Base-by-base conservation (phyloP, 2,113 vertebrate species). In the Aythya baeri region DNA sequence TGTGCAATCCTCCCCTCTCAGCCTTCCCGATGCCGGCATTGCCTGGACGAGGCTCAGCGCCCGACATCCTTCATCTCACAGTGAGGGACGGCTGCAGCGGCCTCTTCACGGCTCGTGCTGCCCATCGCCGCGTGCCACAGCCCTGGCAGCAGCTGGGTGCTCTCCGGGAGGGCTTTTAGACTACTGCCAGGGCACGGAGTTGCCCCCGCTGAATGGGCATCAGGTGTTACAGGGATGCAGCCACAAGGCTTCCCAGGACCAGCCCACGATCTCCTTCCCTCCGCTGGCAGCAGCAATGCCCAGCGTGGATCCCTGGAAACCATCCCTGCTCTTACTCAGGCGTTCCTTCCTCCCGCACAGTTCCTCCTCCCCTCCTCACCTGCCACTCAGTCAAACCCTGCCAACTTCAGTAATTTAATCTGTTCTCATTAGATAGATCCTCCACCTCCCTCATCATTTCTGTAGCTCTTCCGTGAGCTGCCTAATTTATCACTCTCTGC, bases 371-470 rank as follows among this genome's bases (percentile, higher is more conserved):
- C 20, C 31, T 79, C 41, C 57, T 77, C 72, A 54, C 88, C 50
- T 80, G 86, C 88, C 92, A 78, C 70, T 91, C 92, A 92, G 94
- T 81, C 77, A 75, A 84, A 83, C 80, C 63, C 92, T 94, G 90
- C 85, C 63, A 49, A 89, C 95, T 91, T 81, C 86, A 81, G 77
- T 96, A 91, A 92, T 94, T 89, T 94, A 96, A 93, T 95, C 88
- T 86, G 83, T 76, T 62, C 92, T 96, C 79, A 93, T 96, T 96
- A 96, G 83, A 58, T 61, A 57, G 93, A 76, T 94, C 90, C 88
- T 95, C 94, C 93, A 95, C 96, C 95, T 94, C 89, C 80, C 88
- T 96, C 95, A 88, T 95, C 84, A 95, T 93, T 96, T 72, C 95
- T 95, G 90, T 63, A 79, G 80, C 90, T 96, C 90, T 96, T 94